Evolutionary conservation across 2,888 invertebrate species (phyloP).

Genomic region (Harpagoxenus sublaevis): DNA sequence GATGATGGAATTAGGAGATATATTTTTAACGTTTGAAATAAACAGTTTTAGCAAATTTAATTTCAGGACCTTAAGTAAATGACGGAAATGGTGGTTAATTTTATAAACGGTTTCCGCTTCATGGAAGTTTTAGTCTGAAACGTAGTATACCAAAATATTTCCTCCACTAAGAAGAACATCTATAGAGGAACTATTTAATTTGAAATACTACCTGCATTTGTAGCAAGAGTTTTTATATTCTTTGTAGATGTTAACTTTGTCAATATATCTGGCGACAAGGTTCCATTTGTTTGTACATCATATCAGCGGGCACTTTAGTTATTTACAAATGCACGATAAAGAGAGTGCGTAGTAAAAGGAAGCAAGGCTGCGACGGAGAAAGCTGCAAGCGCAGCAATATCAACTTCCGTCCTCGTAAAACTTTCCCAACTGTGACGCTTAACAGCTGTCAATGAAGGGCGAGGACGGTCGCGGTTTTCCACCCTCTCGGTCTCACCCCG

Average conservation of each 20-base stretch:
- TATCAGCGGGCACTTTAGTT: not conserved
- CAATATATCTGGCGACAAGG: not conserved
- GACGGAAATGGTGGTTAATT: not conserved
- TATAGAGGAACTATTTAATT: not conserved
- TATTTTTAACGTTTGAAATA: not conserved
- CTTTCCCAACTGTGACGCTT: constrained; percentile 81
- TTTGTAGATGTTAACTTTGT: not conserved
- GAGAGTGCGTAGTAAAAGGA: constrained; percentile 3
- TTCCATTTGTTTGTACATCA: not conserved
- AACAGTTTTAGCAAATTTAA: constrained; percentile 1
- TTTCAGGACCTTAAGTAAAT: not conserved
- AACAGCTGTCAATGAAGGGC: constrained; percentile 82
- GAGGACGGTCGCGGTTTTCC: constrained; percentile 72
- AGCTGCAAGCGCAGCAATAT: constrained; percentile 83
- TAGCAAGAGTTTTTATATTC: not conserved
- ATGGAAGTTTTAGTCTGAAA: not conserved
- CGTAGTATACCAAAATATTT: not conserved
- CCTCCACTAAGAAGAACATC: not conserved
- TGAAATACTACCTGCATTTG: not conserved
- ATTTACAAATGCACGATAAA: not conserved
- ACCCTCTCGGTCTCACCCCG: constrained; percentile 58
- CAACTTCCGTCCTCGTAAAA: constrained; percentile 80
- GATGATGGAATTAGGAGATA: not conserved
- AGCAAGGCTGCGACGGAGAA: not conserved
- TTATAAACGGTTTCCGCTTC: not conserved